Percentiles rank a stretch among this genome's conserved stretches.
Evolutionary conservation across 2,888 invertebrate species (phyloP).

Genomic region (Stegophylla sp.): DNA sequence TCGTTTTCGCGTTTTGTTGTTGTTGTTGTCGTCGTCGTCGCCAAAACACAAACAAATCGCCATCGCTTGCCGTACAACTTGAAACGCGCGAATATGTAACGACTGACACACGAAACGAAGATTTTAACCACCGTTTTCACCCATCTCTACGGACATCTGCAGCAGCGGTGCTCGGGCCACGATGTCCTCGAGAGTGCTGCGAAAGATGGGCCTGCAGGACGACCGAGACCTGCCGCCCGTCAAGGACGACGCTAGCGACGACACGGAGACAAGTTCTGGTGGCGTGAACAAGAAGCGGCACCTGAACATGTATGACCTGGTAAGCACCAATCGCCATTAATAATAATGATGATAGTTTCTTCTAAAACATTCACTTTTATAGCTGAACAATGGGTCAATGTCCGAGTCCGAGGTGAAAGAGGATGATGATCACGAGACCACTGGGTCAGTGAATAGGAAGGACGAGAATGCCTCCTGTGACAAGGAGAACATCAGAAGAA

Average conservation of each 20-base stretch:
- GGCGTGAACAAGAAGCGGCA: conserved; percentile 70
- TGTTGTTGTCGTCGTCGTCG: too few species aligned
- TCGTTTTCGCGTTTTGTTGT: too few species aligned
- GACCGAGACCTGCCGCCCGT: conserved; percentile 62
- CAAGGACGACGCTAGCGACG: conserved; percentile 63
- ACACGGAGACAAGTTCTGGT: conserved; percentile 68
- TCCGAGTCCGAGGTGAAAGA: conserved; percentile 76
- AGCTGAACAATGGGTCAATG: conserved; percentile 73
- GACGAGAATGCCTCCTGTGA: conserved; percentile 65
- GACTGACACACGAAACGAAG: background rate
- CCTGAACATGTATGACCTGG: conserved; percentile 76
- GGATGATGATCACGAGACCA: conserved; percentile 71
- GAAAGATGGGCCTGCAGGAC: conserved; percentile 66
- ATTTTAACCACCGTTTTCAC: background rate
- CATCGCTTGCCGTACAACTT: too few species aligned
- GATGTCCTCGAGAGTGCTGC: conserved; percentile 74
- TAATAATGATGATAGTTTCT: background rate
- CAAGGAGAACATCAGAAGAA: conserved; percentile 68
- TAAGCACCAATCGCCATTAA: conserved; percentile 66
- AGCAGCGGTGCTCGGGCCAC: background rate
- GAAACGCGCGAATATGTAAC: too few species aligned
- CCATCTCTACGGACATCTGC: too few species aligned
- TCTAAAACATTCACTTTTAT: conserved; percentile 57
- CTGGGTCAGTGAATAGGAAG: conserved; percentile 65
- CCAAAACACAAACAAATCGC: too few species aligned